phyloP scores from a whole-genome alignment of 1,140 invertebrate species.

The Drosophila ananassae region DNA sequence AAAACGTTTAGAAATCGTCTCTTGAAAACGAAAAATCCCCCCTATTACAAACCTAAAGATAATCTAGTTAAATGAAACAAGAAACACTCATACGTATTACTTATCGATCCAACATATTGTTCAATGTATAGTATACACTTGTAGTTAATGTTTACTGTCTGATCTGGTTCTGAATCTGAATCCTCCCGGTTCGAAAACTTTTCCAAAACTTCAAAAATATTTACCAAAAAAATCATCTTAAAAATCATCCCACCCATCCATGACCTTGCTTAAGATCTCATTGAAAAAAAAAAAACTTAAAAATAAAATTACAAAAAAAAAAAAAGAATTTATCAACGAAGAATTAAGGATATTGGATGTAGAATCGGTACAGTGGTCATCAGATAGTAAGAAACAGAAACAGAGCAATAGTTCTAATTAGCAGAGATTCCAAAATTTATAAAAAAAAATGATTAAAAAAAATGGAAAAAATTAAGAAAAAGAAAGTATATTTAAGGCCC shows the following conservation, averaged over 20 bases:
- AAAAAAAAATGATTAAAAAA: not conserved
- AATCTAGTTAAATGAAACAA: constrained; percentile 70
- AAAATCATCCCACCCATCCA: not conserved
- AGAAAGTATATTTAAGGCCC: constrained; percentile 4
- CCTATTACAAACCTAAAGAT: constrained; percentile 46
- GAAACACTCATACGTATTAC: constrained; percentile 68
- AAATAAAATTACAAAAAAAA: not conserved
- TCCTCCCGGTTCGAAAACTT: no score
- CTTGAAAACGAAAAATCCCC: constrained; percentile 10
- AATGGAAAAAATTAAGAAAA: not conserved
- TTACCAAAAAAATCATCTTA: not conserved
- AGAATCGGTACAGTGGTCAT: not conserved
- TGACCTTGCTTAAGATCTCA: constrained; percentile 19
- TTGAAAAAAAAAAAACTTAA: constrained; percentile 3
- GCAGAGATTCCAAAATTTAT: not conserved
- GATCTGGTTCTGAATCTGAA: not conserved
- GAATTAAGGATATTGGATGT: not conserved
- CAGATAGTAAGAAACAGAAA: not conserved
- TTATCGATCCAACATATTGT: constrained; percentile 31
- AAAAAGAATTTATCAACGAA: constrained; percentile 25
- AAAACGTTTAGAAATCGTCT: constrained; percentile 28
- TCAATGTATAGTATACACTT: constrained; percentile 30
- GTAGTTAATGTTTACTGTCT: constrained; percentile 45
- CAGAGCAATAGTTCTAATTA: constrained; percentile 1
- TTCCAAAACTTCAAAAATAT: no score